Conservation (phyloP, 2,888 invertebrate species). For the Julus scandinavius region DNA sequence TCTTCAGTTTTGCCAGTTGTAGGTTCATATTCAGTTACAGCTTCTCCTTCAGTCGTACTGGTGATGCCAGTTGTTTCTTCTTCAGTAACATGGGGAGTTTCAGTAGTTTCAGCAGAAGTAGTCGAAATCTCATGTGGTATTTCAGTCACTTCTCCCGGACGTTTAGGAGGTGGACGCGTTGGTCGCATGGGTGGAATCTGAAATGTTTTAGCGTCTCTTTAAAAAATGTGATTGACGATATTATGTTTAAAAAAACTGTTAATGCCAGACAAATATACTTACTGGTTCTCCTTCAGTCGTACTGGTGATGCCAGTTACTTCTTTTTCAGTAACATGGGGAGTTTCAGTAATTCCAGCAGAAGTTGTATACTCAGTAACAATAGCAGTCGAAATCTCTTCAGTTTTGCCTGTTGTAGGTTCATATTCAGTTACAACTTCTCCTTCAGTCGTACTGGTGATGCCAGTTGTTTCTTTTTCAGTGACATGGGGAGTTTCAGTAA, state of each 20-base stretch:
- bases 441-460: background rate
- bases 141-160: background rate
- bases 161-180: slow-evolving; percentile 11
- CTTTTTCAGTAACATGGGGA: background rate
- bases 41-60: background rate
- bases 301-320: background rate
- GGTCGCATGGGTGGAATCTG: background rate
- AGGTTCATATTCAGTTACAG: background rate
- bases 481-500: background rate
- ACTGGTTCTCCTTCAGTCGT: background rate
- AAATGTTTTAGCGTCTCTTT: background rate
- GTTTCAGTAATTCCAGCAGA: background rate
- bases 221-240: background rate
- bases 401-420: too few relatives aligned
- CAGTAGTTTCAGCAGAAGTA: background rate
- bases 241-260: background rate
- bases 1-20: background rate
- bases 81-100: background rate
- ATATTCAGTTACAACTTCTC: background rate
- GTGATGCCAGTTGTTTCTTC: background rate
- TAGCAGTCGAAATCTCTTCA: background rate
- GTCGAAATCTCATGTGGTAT: background rate
- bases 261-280: too few relatives aligned
- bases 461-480: background rate
- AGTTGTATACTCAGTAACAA: background rate